Percentiles rank a stretch among this genome's conserved stretches.
Evolutionary conservation across 2,113 vertebrate genomes (phyloP).

Genomic region (Oceanites oceanicus): DNA sequence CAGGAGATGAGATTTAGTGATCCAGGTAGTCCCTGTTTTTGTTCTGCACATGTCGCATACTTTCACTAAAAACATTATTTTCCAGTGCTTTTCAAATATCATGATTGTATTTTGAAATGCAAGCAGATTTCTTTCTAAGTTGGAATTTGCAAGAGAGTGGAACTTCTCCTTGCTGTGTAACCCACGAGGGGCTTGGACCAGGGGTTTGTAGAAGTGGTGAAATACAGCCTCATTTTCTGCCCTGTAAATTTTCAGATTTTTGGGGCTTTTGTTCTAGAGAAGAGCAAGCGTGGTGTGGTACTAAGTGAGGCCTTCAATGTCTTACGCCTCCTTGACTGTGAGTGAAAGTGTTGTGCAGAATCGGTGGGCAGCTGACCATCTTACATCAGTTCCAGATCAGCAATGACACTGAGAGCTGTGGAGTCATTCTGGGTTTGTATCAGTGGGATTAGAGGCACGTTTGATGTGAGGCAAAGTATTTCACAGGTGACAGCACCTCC

Average conservation of each 20-base stretch:
- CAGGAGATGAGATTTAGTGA: neutral
- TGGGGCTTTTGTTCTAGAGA: neutral
- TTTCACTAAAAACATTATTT: neutral
- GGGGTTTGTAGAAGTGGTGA: neutral
- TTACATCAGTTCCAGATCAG: neutral
- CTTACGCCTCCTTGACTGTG: neutral
- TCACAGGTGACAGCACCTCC: neutral
- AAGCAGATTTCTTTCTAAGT: neutral
- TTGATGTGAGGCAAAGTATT: neutral
- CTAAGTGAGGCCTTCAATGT: neutral
- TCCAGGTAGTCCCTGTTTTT: neutral
- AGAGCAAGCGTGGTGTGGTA: neutral
- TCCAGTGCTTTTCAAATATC: neutral
- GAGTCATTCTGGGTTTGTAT: neutral
- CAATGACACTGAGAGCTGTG: neutral
- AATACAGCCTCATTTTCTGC: neutral
- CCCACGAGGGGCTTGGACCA: neutral
- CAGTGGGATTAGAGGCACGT: neutral
- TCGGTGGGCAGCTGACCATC: neutral
- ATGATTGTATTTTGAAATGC: neutral
- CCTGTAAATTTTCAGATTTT: neutral
- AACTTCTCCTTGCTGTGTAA: neutral
- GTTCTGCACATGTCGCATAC: neutral
- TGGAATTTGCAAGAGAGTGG: neutral
- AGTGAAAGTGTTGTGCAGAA: neutral